phyloP scores from a whole-genome alignment of 2,113 vertebrate genomes.

The Perca schrenkii region DNA sequence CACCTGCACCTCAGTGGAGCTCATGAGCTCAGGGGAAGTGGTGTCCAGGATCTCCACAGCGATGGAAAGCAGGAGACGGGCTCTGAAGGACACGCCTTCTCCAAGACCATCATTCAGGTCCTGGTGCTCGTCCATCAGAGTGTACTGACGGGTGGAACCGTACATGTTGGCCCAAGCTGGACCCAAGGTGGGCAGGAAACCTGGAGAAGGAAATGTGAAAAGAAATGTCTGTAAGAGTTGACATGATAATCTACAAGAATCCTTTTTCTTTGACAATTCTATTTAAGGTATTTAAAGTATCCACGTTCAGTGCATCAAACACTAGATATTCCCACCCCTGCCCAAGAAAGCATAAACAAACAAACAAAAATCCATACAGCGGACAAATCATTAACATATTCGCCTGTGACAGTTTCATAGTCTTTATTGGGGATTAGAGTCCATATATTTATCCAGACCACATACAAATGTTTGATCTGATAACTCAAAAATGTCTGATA shows the following conservation, averaged over 20 bases:
- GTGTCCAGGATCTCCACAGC: conserved; percentile 96
- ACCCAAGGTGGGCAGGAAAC: conserved; percentile 95
- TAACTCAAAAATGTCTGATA: background rate
- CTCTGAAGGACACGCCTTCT: conserved; percentile 96
- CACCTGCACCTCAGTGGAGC: conserved; percentile 93
- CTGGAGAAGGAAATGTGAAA: conserved; percentile 69
- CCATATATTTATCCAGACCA: too few species aligned
- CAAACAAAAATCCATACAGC: background rate
- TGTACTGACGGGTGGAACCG: conserved; percentile 95
- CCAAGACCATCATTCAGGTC: conserved; percentile 97
- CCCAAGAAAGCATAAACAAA: background rate
- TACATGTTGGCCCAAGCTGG: conserved; percentile 99
- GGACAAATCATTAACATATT: background rate
- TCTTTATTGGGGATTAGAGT: too few species aligned
- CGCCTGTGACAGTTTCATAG: background rate
- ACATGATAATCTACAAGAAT: background rate
- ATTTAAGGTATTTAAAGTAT: background rate
- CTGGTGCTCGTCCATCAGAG: conserved; percentile 97
- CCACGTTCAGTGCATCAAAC: background rate
- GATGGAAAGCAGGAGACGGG: conserved; percentile 91
- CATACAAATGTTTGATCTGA: too few species aligned
- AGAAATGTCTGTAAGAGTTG: too few species aligned
- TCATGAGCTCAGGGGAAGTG: conserved; percentile 89
- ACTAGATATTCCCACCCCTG: background rate
- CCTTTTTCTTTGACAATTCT: background rate